Evolutionary conservation across 2,888 invertebrate genomes (phyloP), one percentile per base, ranked within the genome.

Genomic region (Acanthosepion pharaonis): DNA sequence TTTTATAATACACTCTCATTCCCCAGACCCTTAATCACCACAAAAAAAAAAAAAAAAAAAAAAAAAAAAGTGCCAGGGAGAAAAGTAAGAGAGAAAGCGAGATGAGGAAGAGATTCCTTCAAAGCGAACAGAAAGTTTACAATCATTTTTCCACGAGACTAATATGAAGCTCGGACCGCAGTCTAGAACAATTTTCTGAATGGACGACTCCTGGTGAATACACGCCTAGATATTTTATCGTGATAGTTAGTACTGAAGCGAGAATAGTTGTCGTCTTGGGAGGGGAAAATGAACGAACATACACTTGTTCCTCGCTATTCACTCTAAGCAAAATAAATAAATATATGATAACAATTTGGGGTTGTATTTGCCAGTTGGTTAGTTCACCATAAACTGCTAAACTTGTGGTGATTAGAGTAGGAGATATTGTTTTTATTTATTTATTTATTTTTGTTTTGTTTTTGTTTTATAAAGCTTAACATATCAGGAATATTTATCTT

Each of bases 211-310:
- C n/a, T 78, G 78, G n/a, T n/a, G 11, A 78, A 33, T 33, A 33
- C 78, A 78, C n/a, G 78, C 78, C 78, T 78, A n/a, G n/a, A n/a
- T 78, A 33, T 78, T 78, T 78, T n/a, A 78, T 78, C n/a, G 78
- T 78, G 78, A n/a, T n/a, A 78, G 78, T 78, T 78, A n/a, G 78
- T 78, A 78, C 78, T 9, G 78, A 78, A 78, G 78, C 78, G 78
- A 78, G 78, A 78, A 78, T n/a, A 33, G 78, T 78, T 78, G 78
- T n/a, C n/a, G 78, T 78, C n/a, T 33, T 78, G n/a, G n/a, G n/a
- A 78, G n/a, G 78, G n/a, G 78, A 78, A n/a, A n/a, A 78, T 78
- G 3, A 78, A 78, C 78, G n/a, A 78, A 78, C n/a, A 64, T 25
- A 78, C n/a, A 78, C n/a, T 78, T 78, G 78, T 78, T 78, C 78